Conservation (phyloP, 2,797 vertebrate species). For the Halcyon badia region DNA sequence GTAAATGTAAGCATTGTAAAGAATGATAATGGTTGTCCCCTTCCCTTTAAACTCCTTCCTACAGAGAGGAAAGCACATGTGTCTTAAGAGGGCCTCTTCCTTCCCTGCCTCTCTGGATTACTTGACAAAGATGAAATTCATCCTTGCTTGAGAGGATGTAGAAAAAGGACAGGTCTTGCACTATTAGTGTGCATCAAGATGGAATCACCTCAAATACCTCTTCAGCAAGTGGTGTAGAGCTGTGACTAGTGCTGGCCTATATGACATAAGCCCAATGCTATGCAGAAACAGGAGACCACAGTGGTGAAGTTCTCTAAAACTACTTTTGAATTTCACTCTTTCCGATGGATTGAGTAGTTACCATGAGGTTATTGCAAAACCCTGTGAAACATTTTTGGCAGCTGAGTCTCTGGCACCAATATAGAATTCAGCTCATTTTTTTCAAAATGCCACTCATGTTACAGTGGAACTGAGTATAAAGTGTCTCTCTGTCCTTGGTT, state of each 20-base stretch:
- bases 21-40: not conserved
- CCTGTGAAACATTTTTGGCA: slow-evolving; percentile 14
- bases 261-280: accelerated
- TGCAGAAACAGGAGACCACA: not conserved
- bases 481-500: slow-evolving; percentile 10
- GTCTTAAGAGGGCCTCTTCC: not conserved
- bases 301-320: not conserved
- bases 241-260: accelerated
- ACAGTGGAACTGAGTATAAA: not conserved
- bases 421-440: not conserved
- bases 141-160: not conserved
- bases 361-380: slow-evolving; percentile 9
- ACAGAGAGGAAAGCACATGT: not conserved
- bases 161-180: not conserved
- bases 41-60: not conserved
- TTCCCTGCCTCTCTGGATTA: not conserved
- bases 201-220: not conserved
- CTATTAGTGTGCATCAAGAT: not conserved
- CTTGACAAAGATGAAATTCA: not conserved
- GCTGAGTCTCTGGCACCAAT: not conserved
- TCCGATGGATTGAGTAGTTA: not conserved
- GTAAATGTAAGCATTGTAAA: not conserved
- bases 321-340: not conserved
- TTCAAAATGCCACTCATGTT: slow-evolving; percentile 7
- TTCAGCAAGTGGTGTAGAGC: accelerated